A percentile compares a stretch with the other conserved stretches of the same genome.
Evolutionary conservation across 2,888 invertebrate genomes (phyloP).

Genomic region (Acanthosepion pharaonis): DNA sequence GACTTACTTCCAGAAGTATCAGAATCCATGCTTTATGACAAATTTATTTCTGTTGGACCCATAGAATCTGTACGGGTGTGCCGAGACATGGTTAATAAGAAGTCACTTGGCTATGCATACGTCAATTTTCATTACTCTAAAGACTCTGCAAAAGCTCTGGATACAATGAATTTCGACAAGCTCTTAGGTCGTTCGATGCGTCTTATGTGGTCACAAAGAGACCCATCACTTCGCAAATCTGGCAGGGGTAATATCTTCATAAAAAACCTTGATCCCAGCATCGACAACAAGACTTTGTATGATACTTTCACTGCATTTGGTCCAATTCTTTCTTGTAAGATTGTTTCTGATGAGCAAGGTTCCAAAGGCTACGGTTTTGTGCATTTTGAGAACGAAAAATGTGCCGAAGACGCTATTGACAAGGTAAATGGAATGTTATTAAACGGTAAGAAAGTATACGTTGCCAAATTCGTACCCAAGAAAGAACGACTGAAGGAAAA

Average conservation of each 20-base stretch:
- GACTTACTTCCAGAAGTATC: not conserved
- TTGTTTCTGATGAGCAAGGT: not conserved
- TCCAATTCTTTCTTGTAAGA: constrained; percentile 25
- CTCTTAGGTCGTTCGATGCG: constrained; percentile 25
- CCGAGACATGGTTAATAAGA: constrained; percentile 39
- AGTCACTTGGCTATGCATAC: constrained; percentile 39
- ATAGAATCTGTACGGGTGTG: constrained; percentile 35
- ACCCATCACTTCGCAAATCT: constrained; percentile 39
- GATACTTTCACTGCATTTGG: constrained; percentile 24
- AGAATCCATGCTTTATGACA: not conserved
- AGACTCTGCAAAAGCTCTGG: not conserved
- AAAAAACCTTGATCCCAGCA: constrained; percentile 35
- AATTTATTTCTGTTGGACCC: not conserved
- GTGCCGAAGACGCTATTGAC: not conserved
- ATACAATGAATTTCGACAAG: constrained; percentile 34
- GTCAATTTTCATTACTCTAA: not conserved
- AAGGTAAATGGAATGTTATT: not conserved
- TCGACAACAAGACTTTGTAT: not conserved
- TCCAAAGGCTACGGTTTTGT: constrained; percentile 41
- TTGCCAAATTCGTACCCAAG: constrained; percentile 41
- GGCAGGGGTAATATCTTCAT: constrained; percentile 34
- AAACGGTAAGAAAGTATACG: constrained; percentile 34
- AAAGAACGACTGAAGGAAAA: constrained; percentile 39
- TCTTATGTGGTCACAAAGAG: constrained; percentile 47
- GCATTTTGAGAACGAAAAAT: not conserved